Conservation (phyloP, 2,797 vertebrate genomes). For the Chrosomus eos region DNA sequence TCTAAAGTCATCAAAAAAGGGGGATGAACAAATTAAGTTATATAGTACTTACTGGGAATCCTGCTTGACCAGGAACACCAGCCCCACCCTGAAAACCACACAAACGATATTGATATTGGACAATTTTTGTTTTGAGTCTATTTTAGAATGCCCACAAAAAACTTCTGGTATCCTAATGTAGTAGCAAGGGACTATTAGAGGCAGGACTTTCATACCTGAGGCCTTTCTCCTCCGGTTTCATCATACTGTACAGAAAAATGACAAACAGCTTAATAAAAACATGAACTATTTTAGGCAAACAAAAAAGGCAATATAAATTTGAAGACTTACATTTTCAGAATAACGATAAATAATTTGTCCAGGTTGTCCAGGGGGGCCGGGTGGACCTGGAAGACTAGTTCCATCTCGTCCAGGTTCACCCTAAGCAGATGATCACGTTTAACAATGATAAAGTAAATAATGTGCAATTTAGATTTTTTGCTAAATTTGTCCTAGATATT, state of each 20-base stretch:
- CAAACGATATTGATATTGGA: conserved; percentile 24
- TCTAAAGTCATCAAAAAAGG: neutral
- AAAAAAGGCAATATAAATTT: neutral
- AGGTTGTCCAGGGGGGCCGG: conserved; percentile 89
- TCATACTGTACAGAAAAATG: conserved; percentile 64
- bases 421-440: conserved; percentile 69
- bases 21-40: neutral
- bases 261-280: neutral
- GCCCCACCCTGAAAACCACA: conserved; percentile 69
- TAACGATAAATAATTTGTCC: conserved; percentile 81
- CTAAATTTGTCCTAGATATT: neutral
- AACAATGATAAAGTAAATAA: neutral
- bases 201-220: conserved; percentile 66
- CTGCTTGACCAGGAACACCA: conserved; percentile 81
- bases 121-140: neutral
- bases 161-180: neutral
- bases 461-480: neutral
- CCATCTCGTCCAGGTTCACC: conserved; percentile 89
- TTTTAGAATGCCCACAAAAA: neutral
- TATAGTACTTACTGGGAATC: conserved; percentile 85
- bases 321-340: conserved; percentile 65
- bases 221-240: conserved; percentile 58
- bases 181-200: neutral
- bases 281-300: neutral
- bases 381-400: conserved; percentile 80